Percentiles rank a stretch among this genome's conserved stretches.
phyloP scores from a whole-genome alignment of 1,140 invertebrate genomes.

The Drosophila pruinosa region DNA sequence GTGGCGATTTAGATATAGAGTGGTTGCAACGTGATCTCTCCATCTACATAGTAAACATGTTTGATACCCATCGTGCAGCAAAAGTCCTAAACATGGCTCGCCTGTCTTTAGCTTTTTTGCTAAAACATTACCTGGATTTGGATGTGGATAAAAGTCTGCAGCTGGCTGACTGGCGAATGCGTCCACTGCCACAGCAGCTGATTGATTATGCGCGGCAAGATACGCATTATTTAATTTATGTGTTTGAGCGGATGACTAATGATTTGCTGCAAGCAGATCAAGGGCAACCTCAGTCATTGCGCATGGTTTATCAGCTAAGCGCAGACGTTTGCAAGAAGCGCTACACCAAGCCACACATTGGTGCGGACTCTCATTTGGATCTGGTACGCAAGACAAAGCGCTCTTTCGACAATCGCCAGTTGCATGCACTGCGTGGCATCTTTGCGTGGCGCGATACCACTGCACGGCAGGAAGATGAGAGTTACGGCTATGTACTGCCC shows the following conservation, averaged over 20 bases:
- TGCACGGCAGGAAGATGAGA: conserved; percentile 96
- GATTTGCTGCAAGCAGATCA: conserved; percentile 90
- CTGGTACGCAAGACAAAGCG: conserved; percentile 91
- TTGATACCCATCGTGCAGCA: conserved; percentile 96
- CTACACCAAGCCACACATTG: conserved; percentile 91
- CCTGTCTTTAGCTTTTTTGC: conserved; percentile 90
- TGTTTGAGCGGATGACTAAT: conserved; percentile 93
- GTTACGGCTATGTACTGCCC: conserved; percentile 94
- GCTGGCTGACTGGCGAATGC: conserved; percentile 97
- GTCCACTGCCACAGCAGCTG: conserved; percentile 93
- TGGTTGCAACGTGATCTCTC: conserved; percentile 99
- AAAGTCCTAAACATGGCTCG: conserved; percentile 88
- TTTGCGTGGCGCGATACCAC: conserved; percentile 94
- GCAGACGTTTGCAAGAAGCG: conserved; percentile 88
- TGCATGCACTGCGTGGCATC: conserved; percentile 91
- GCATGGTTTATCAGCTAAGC: conserved; percentile 88
- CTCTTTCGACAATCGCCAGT: conserved; percentile 93
- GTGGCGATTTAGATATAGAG: conserved; percentile 93
- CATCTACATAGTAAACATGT: conserved; percentile 98
- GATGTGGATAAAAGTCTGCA: conserved; percentile 95
- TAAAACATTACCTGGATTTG: conserved; percentile 91
- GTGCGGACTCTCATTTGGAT: conserved; percentile 88
- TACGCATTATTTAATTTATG: conserved; percentile 97
- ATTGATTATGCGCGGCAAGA: conserved; percentile 95
- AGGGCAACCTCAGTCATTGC: conserved; percentile 88